Evolutionary conservation across 2,888 invertebrate species (phyloP), one percentile per base, ranked within the genome.

Genomic region (Phasia obesa): DNA sequence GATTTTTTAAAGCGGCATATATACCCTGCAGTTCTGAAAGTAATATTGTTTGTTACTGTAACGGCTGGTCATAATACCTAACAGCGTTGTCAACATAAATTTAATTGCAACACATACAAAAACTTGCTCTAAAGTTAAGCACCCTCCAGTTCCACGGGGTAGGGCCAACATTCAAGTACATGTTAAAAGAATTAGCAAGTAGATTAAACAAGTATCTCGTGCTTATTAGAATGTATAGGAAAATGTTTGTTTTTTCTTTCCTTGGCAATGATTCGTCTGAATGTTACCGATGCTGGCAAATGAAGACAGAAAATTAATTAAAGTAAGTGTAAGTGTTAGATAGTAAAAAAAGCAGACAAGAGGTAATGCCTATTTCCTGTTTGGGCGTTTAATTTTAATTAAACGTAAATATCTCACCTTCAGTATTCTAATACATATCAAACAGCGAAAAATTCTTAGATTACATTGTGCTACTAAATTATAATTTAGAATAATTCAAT

Each of bases 241-340:
- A 53, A 53, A 11, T 51, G 27, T 19, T 51, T 60, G 23, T 13
- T 57, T 38, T 19, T 27, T 42, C 5, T 35, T 51, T 21, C 15
- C 71, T 53, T 51, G 51, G 60, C 73, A 62, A 62, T 38, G 60
- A 73, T 62, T 60, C 25, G 27, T 27, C 38, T 57, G 23, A 44
- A 53, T 31, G 15, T 5, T 47, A 47, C 15, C 23, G 47, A 23
- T 35, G 42, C 19, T 47, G n/a, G 25, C 62, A 49, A 21, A 71
- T 49, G 57, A 9, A 53, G 51, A 65, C 49, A 64, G 57, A 35
- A 73, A 79, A 78, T 78, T 65, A 71, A 55, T 71, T 65, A 65
- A 71, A 71, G 38, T n/a, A n/a, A 27, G 27, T 59, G 64, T 21
- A 62, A 42, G 7, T 17, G 19, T 17, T 31, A 11, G 57, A 6